Evolutionary conservation across 92 coral and sea anemone species (phyloP).

Genomic region (Parazoanthus swiftii): DNA sequence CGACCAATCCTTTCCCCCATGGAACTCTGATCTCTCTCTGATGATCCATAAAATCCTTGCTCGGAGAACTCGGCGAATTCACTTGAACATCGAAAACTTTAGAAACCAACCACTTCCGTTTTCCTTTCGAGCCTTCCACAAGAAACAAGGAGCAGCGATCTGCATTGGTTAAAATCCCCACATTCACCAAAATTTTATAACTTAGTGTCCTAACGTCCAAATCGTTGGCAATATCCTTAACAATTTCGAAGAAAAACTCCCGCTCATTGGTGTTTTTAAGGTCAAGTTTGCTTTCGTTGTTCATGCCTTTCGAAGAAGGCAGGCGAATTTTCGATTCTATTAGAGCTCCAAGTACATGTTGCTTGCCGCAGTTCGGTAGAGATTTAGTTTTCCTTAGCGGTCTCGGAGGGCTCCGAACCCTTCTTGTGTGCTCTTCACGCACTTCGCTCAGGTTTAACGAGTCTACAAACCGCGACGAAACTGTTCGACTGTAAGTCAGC

Average conservation of each 20-base stretch:
- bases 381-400: conserved; percentile 89
- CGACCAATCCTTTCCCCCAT: conserved; percentile 97
- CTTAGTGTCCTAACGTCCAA: conserved; percentile 92
- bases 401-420: conserved; percentile 83
- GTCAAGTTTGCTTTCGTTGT: conserved; percentile 90
- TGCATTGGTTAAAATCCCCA: conserved; percentile 98
- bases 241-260: conserved; percentile 98
- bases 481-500: conserved; percentile 53
- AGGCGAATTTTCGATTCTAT: conserved; percentile 97
- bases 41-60: conserved; percentile 79
- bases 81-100: conserved; percentile 97
- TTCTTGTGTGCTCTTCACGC: conserved; percentile 71
- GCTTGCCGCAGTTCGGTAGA: conserved; percentile 89
- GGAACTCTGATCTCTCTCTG: conserved; percentile 95
- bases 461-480: conserved; percentile 78
- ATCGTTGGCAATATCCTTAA: conserved; percentile 98
- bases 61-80: conserved; percentile 74
- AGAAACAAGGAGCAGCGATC: conserved; percentile 98
- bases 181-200: conserved; percentile 97
- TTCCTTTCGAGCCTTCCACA: conserved; percentile 94
- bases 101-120: conserved; percentile 93
- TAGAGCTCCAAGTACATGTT: conserved; percentile 89
- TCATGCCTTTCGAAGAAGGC: conserved; percentile 82
- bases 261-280: conserved; percentile 92
- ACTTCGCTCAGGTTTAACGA: conserved; percentile 86